A percentile compares a stretch with the other conserved stretches of the same genome.
Evolutionary conservation across 2,113 vertebrate species (phyloP).

Genomic region (Gila orcuttii): DNA sequence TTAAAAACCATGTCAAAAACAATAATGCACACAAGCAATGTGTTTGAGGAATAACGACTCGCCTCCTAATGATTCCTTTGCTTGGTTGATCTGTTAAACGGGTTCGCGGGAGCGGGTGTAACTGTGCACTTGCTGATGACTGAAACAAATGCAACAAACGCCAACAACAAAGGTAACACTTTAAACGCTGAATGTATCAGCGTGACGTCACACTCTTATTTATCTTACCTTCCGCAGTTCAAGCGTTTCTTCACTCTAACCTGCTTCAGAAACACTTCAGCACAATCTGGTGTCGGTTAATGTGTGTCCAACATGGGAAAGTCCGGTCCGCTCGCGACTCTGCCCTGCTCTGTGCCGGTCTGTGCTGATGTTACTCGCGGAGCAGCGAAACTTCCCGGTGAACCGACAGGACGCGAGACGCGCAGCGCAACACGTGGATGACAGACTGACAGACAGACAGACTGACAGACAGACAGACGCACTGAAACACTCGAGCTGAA

Average conservation of each 20-base stretch:
- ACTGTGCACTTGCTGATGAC: neutral
- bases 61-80: neutral
- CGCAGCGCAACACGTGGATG: conserved; percentile 54
- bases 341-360: neutral
- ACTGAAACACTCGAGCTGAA: neutral
- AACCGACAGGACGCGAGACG: conserved; percentile 24
- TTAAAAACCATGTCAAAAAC: neutral
- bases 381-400: conserved; percentile 34
- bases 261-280: conserved; percentile 17
- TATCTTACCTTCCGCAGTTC: conserved; percentile 50
- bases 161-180: neutral
- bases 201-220: conserved; percentile 11
- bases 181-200: neutral
- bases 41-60: neutral
- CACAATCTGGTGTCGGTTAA: neutral
- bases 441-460: neutral
- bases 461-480: neutral
- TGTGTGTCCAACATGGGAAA: conserved; percentile 13
- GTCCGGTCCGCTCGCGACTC: neutral
- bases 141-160: neutral
- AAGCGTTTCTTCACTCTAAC: neutral
- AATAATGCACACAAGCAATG: neutral
- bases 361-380: neutral
- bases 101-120: neutral
- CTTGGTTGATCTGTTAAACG: neutral